Conservation (phyloP, 2,888 invertebrate genomes). For the Heliconius charithonia region DNA sequence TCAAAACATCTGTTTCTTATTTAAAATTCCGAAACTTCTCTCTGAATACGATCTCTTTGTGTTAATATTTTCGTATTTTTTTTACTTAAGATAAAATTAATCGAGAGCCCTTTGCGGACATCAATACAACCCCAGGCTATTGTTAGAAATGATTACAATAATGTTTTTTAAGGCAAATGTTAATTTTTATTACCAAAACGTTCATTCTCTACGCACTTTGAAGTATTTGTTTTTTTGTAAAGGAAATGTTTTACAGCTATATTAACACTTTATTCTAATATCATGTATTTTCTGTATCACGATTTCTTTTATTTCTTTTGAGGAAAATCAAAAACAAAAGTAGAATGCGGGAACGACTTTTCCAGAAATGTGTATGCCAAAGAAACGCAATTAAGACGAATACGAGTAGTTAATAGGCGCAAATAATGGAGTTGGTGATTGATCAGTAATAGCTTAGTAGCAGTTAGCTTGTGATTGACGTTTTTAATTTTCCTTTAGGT, state of each 20-base stretch:
- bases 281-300: conserved; percentile 29
- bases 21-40: conserved; percentile 63
- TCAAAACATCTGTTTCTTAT: conserved; percentile 61
- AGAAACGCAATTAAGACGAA: conserved; percentile 71
- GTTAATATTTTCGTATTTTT: conserved; percentile 59
- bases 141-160: conserved; percentile 78
- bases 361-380: conserved; percentile 45
- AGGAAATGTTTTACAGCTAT: conserved; percentile 40
- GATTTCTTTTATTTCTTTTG: conserved; percentile 19
- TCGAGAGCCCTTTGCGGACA: conserved; percentile 75
- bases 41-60: conserved; percentile 58
- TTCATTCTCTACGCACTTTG: conserved; percentile 60
- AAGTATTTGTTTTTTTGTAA: conserved; percentile 61
- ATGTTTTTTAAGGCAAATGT: conserved; percentile 77
- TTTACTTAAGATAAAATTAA: conserved; percentile 76
- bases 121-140: conserved; percentile 77
- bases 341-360: conserved; percentile 19
- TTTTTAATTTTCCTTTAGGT: conserved; percentile 67
- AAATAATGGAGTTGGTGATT: conserved; percentile 73
- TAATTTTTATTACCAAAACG: conserved; percentile 77
- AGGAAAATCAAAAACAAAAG: conserved; percentile 16
- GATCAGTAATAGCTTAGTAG: conserved; percentile 71
- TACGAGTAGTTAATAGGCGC: conserved; percentile 69
- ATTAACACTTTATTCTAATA: conserved; percentile 42
- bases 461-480: conserved; percentile 69